These are phyloP conservation scores for Xiphias gladius DNA, from an alignment of 2,113 vertebrate genomes.

Conservation along the genomic window DNA sequence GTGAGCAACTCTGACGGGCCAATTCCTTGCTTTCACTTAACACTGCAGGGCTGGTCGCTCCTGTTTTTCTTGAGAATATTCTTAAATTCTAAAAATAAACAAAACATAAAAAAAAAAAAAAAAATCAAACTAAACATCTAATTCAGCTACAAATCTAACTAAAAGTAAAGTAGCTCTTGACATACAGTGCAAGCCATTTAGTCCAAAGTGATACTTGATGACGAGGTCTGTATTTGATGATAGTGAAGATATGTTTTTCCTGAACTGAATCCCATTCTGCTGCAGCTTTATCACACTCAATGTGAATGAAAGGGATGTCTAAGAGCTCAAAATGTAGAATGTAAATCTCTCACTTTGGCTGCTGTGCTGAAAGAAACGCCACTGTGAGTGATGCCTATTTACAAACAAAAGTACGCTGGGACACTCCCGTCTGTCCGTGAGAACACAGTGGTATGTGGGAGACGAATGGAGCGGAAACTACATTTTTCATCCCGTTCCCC, in stretches of 20 bases:
- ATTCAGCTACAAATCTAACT: neutral
- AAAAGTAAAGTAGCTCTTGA: neutral
- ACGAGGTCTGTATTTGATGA: neutral
- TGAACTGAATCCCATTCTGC: neutral
- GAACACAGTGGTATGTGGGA: slow-evolving; percentile 52
- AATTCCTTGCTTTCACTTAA: too few relatives aligned
- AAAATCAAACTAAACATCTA: neutral
- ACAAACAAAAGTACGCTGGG: slow-evolving; percentile 62
- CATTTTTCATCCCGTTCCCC: slow-evolving; percentile 81
- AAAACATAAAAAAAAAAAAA: neutral
- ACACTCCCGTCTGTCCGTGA: slow-evolving; percentile 49
- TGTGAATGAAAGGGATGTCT: neutral
- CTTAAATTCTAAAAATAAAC: slow-evolving; percentile 13
- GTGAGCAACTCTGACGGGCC: neutral
- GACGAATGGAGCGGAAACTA: slow-evolving; percentile 75
- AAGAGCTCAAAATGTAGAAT: neutral
- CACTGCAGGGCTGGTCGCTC: neutral
- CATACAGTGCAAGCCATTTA: neutral
- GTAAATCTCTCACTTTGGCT: slow-evolving; percentile 34
- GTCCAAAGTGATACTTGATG: neutral
- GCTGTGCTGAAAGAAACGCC: slow-evolving; percentile 21
- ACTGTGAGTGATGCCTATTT: slow-evolving; percentile 73
- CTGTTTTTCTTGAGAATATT: neutral
- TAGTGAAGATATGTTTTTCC: neutral
- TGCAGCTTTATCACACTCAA: slow-evolving; percentile 3